phyloP scores from a whole-genome alignment of 2,113 vertebrate species.

The Tricholaema leucomelas region DNA sequence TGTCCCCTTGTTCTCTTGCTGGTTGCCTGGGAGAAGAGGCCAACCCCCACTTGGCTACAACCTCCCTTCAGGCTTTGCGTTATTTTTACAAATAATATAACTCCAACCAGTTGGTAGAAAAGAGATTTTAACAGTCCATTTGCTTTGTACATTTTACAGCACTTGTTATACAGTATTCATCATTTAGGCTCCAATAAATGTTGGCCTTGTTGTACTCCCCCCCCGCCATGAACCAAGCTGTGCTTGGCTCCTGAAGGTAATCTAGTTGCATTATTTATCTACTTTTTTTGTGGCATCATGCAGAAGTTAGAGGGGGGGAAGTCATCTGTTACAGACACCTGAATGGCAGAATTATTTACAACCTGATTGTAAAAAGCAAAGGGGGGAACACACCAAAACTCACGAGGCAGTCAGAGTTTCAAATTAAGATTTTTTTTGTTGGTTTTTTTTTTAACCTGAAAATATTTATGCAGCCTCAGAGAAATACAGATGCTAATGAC shows the following conservation, averaged over 20 bases:
- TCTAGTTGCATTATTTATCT: not conserved
- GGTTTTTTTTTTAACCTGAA: not conserved
- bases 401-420: not conserved
- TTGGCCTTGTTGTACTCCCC: not conserved
- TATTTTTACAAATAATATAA: constrained; percentile 21
- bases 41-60: too few species aligned
- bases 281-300: not conserved
- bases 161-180: not conserved
- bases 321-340: not conserved
- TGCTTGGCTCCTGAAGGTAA: not conserved
- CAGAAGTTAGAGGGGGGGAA: accelerated
- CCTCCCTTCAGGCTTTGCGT: too few species aligned
- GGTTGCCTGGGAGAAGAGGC: too few species aligned
- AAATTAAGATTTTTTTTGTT: not conserved
- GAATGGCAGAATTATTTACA: not conserved
- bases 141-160: not conserved
- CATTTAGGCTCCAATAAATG: not conserved
- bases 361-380: not conserved
- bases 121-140: constrained; percentile 12
- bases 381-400: not conserved
- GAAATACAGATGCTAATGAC: not conserved
- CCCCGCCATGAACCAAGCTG: not conserved
- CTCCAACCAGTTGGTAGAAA: not conserved
- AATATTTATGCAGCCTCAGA: not conserved
- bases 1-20: too few species aligned